Evolutionary conservation across 2,888 invertebrate species (phyloP).

Genomic region (Achlya flavicornis): DNA sequence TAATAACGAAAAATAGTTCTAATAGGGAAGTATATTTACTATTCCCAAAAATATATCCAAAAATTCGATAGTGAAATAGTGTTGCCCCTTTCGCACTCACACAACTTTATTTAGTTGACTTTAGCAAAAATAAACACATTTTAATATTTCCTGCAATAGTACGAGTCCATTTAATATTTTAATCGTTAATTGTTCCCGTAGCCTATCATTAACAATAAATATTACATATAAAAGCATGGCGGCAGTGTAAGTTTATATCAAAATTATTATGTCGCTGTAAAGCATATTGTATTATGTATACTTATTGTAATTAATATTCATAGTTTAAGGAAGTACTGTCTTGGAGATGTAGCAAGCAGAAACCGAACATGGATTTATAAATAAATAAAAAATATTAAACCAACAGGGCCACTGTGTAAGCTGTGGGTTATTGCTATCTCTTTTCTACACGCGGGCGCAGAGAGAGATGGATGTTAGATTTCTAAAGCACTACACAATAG

Average conservation of each 20-base stretch:
- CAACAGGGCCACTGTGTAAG: too few species aligned
- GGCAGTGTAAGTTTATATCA: conserved; percentile 51
- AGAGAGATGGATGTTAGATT: too few species aligned
- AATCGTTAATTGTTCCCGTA: conserved; percentile 61
- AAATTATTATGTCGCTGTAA: conserved; percentile 17
- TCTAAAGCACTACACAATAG: too few species aligned
- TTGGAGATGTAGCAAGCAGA: not conserved
- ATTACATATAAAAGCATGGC: conserved; percentile 49
- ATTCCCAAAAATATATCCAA: too few species aligned
- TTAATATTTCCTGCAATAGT: not conserved
- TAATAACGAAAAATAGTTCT: too few species aligned
- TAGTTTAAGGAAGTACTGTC: not conserved
- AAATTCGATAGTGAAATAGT: too few species aligned
- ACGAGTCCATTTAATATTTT: not conserved
- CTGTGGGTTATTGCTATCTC: too few species aligned
- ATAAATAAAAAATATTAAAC: too few species aligned
- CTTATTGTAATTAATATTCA: not conserved
- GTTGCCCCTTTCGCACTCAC: too few species aligned
- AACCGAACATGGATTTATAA: not conserved
- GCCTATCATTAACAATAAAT: conserved; percentile 36
- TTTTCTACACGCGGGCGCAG: too few species aligned
- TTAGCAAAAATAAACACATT: not conserved
- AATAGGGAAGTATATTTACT: too few species aligned
- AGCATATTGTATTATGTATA: not conserved
- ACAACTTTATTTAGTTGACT: too few species aligned